Evolutionary conservation across 2,113 vertebrate species (phyloP).

Genomic region (Heterochromis multidens): DNA sequence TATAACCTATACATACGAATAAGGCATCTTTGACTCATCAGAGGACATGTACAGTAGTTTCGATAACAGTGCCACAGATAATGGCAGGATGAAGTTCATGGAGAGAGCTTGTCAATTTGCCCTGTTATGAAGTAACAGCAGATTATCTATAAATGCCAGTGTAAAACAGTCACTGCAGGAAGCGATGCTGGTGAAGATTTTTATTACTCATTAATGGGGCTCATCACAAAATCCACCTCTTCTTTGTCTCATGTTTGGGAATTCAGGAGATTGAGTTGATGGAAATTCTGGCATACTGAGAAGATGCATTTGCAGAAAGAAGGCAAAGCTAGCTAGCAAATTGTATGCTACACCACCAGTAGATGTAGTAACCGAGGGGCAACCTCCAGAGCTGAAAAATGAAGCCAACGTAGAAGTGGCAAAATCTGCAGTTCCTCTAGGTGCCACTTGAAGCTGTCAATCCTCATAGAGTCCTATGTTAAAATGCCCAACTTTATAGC

Average conservation of each 20-base stretch:
- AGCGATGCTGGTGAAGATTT: background rate
- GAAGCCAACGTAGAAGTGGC: background rate
- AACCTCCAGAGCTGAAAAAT: background rate
- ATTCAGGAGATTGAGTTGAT: background rate
- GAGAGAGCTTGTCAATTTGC: background rate
- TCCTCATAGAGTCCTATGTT: background rate
- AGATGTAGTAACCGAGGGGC: background rate
- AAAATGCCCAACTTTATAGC: background rate
- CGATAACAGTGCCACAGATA: background rate
- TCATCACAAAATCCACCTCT: background rate
- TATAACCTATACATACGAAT: background rate
- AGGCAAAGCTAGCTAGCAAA: background rate
- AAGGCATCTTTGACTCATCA: background rate
- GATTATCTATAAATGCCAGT: background rate
- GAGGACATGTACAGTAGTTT: background rate
- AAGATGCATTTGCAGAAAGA: background rate
- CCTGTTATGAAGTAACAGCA: background rate
- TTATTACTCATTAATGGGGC: background rate
- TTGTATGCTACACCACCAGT: no score
- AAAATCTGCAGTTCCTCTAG: background rate
- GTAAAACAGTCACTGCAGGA: background rate
- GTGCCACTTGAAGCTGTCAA: background rate
- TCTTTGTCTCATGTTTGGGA: background rate
- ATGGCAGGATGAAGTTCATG: background rate
- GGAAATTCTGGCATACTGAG: background rate